phyloP scores from a whole-genome alignment of 2,797 vertebrate genomes.

The Perdix hodgsoniae region DNA sequence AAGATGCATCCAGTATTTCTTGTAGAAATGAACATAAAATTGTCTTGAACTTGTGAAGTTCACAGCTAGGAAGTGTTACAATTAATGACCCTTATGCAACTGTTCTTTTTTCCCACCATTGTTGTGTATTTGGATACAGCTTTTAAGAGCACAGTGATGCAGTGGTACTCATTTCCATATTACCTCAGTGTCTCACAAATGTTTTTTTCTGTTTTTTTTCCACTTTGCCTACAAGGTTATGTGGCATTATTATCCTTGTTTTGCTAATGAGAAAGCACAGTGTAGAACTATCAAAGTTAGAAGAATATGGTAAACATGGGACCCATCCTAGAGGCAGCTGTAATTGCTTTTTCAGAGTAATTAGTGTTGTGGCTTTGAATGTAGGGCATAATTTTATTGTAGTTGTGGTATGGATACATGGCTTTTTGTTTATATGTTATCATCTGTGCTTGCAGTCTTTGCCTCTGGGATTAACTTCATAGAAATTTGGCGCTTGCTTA shows the following conservation, averaged over 20 bases:
- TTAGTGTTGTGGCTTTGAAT: background rate
- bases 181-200: background rate
- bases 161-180: background rate
- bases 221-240: background rate
- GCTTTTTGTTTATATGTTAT: background rate
- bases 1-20: slow-evolving; percentile 4
- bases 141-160: background rate
- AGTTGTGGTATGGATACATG: background rate
- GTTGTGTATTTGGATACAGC: background rate
- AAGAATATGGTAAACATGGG: background rate
- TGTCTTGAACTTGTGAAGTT: background rate
- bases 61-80: background rate
- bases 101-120: background rate
- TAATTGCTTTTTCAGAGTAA: background rate
- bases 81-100: background rate
- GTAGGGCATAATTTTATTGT: background rate
- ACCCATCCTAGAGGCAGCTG: background rate
- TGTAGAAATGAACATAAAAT: background rate
- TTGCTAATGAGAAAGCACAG: background rate
- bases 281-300: background rate
- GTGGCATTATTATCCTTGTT: background rate
- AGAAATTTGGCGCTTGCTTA: background rate
- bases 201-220: background rate
- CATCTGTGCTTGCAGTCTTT: background rate
- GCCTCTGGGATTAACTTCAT: background rate